A percentile compares a stretch with the other conserved stretches of the same genome.
Evolutionary conservation across 2,113 vertebrate genomes (phyloP).

Genomic region (Serinus canaria): DNA sequence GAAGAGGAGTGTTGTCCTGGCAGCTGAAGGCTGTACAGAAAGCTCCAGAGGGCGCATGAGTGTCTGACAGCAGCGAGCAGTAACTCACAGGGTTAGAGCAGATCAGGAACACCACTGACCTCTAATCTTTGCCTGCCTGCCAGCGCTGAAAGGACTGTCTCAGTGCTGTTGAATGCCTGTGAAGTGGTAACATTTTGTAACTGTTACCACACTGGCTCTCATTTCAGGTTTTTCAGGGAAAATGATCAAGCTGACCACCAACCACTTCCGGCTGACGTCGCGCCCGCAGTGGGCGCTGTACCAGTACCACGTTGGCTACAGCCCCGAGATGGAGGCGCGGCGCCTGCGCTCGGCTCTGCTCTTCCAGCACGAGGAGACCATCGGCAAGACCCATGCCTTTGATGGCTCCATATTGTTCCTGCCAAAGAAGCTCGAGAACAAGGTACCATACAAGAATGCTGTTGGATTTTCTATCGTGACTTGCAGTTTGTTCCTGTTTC

Average conservation of each 20-base stretch:
- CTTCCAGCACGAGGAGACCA: constrained; percentile 81
- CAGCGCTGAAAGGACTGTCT: background rate
- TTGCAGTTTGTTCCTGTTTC: background rate
- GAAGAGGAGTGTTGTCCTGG: background rate
- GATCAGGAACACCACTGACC: background rate
- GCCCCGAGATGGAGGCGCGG: constrained; percentile 87
- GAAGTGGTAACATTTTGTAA: too few species aligned
- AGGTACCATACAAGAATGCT: constrained; percentile 52
- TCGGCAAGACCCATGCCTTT: constrained; percentile 85
- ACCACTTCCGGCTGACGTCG: constrained; percentile 85
- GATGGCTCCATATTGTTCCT: constrained; percentile 88
- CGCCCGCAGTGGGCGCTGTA: constrained; percentile 90
- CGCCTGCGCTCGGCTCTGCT: constrained; percentile 85
- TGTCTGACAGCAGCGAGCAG: accelerated
- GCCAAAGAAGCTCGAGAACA: constrained; percentile 75
- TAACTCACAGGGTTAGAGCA: background rate
- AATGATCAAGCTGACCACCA: constrained; percentile 77
- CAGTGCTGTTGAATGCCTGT: background rate
- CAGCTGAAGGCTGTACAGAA: background rate
- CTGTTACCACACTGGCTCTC: background rate
- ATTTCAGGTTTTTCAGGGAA: constrained; percentile 79
- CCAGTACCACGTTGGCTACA: constrained; percentile 91
- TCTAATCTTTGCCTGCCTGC: background rate
- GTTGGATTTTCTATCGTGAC: accelerated
- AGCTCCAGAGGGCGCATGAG: accelerated